Percentiles rank a stretch among this genome's conserved stretches.
phyloP scores from a whole-genome alignment of 2,797 vertebrate species.

The Syngnathus rostellatus region DNA sequence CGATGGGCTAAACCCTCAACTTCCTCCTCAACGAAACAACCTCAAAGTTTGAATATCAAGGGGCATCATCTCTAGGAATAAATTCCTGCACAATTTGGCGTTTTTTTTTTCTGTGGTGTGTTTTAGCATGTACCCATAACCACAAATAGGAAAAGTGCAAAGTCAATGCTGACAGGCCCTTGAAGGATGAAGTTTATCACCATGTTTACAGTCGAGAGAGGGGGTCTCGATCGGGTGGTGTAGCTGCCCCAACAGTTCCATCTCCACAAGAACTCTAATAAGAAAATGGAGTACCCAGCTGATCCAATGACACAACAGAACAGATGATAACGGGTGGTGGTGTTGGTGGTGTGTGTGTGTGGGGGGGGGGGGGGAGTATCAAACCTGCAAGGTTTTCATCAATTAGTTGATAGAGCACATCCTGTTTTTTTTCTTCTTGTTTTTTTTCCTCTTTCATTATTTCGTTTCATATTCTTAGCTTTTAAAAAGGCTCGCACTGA shows the following conservation, averaged over 20 bases:
- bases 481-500: constrained; percentile 59
- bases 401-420: constrained; percentile 81
- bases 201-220: constrained; percentile 43
- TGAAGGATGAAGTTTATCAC: constrained; percentile 40
- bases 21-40: constrained; percentile 24
- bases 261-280: constrained; percentile 72
- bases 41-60: constrained; percentile 14
- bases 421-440: constrained; percentile 58
- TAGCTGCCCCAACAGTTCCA: constrained; percentile 81
- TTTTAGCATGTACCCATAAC: constrained; percentile 62
- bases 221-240: constrained; percentile 75
- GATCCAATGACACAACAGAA: constrained; percentile 74
- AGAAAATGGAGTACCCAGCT: constrained; percentile 69
- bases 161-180: constrained; percentile 58
- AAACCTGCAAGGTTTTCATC: constrained; percentile 79
- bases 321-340: constrained; percentile 63
- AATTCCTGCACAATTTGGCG: constrained; percentile 41
- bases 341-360: constrained; percentile 59
- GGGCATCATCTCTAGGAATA: constrained; percentile 17
- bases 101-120: constrained; percentile 28
- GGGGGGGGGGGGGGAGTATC: constrained; percentile 37
- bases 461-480: constrained; percentile 68
- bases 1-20: constrained; percentile 42
- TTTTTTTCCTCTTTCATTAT: constrained; percentile 56
- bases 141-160: constrained; percentile 73